phyloP scores from a whole-genome alignment of 2,113 vertebrate genomes.

The Thermophis baileyi region DNA sequence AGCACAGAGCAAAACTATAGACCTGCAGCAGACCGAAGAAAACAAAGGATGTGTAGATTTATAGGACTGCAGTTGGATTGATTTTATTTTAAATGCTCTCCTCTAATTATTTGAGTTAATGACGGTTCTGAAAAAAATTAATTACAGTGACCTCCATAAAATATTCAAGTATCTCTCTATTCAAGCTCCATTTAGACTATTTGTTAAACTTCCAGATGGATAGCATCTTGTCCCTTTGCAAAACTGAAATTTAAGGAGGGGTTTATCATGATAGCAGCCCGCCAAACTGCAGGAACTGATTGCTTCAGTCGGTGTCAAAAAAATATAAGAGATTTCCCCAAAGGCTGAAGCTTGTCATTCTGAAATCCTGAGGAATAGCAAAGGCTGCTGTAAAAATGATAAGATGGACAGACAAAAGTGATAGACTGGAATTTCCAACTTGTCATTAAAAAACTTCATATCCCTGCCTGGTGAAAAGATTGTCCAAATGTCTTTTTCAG shows the following conservation, averaged over 20 bases:
- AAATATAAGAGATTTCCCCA: conserved; percentile 45
- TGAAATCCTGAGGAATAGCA: conserved; percentile 32
- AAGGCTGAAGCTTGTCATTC: conserved; percentile 28
- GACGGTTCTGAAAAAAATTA: neutral
- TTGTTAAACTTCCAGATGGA: neutral
- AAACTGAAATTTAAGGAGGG: conserved; percentile 9
- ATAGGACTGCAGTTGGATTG: neutral
- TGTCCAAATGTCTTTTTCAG: conserved; percentile 7
- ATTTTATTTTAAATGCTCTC: neutral
- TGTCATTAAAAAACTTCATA: conserved; percentile 39
- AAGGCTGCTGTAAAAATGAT: conserved; percentile 28
- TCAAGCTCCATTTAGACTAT: neutral
- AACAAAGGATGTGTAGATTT: neutral
- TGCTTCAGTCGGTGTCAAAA: conserved; percentile 42
- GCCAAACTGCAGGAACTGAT: conserved; percentile 25
- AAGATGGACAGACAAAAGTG: conserved; percentile 35
- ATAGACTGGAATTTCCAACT: conserved; percentile 14
- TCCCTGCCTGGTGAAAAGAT: neutral
- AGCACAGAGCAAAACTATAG: neutral
- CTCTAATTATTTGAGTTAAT: neutral
- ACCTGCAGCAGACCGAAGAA: no score
- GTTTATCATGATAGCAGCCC: conserved; percentile 3
- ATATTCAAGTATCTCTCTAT: neutral
- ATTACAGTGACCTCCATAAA: neutral
- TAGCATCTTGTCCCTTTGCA: neutral